Percentiles rank a stretch among this genome's conserved stretches.
phyloP scores from a whole-genome alignment of 2,888 invertebrate genomes.

The Sarcophaga caerulescens region DNA sequence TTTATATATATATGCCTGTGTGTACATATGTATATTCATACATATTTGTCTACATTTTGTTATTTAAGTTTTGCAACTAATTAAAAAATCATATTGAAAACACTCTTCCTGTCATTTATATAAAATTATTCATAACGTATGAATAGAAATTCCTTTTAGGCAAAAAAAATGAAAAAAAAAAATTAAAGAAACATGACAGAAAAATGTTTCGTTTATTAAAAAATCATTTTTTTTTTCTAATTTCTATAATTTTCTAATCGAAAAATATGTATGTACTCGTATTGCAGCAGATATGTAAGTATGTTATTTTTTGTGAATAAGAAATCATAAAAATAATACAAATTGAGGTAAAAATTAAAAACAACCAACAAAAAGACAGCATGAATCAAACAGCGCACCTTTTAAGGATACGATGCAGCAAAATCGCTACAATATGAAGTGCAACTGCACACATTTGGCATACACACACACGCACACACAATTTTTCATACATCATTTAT shows the following conservation, averaged over 20 bases:
- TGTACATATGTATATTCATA: background rate
- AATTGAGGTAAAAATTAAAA: slow-evolving; percentile 52
- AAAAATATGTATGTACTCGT: too few relatives aligned
- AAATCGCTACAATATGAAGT: slow-evolving; percentile 40
- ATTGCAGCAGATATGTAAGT: background rate
- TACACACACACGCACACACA: background rate
- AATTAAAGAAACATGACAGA: background rate
- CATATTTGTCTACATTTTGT: background rate
- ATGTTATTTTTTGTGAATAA: slow-evolving; percentile 13
- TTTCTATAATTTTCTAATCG: too few relatives aligned
- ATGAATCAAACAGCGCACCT: slow-evolving; percentile 64
- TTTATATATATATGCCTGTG: too few relatives aligned
- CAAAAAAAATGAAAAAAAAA: slow-evolving; percentile 11
- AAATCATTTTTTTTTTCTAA: too few relatives aligned
- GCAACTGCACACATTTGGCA: slow-evolving; percentile 24
- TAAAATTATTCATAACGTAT: slow-evolving; percentile 21
- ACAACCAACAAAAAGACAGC: background rate
- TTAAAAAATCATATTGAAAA: slow-evolving; percentile 64
- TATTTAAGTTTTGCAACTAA: slow-evolving; percentile 41
- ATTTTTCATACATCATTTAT: background rate
- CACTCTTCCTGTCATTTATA: slow-evolving; percentile 67
- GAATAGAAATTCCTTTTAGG: slow-evolving; percentile 33
- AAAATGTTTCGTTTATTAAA: slow-evolving; percentile 35
- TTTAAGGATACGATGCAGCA: slow-evolving; percentile 65
- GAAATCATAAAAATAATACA: slow-evolving; percentile 49